Base-by-base conservation (phyloP, 2,113 vertebrate species). In the Pteropus alecto region DNA sequence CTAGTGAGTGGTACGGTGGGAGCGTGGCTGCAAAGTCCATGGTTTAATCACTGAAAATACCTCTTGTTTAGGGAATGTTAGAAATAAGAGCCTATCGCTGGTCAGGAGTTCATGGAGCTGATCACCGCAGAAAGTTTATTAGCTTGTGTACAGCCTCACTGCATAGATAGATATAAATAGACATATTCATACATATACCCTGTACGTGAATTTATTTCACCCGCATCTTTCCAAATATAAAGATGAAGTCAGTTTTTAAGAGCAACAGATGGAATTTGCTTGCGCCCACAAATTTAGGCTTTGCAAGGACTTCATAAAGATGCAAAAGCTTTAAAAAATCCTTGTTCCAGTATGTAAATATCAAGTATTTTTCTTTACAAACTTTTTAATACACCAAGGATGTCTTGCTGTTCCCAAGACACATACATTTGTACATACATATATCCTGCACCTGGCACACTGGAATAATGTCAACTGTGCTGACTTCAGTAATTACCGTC, bases 401-500 rank as follows among this genome's bases (percentile, higher is more conserved):
- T 22, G 12, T n/a, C 68, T 16, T 74, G 33, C 68, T 56, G 74
- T 68, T 97, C 97, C 97, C 97, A 87, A 96, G 95, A 87, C 48
- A 88, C 56, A 94, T 60, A 48, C 60, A 94, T 97, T 94, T 89
- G 91, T 94, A 82, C 74, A 89, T 14, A 93, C 26, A 78, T 71
- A 90, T n/a, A 95, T 58, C 78, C 92, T 63, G 28, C 91, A 96
- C 94, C 97, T 96, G 97, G 96, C 74, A 83, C 63, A n/a, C 56
- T 95, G 81, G n/a, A 96, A 98, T 96, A 96, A 97, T 95, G 94
- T 96, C 98, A 97, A 94, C 86, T 90, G 68, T 97, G 96, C 96
- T 98, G 95, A 94, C 92, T 82, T 96, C 98, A 96, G 94, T 96
- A 95, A 98, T 98, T 97, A 96, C 95, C 96, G 90, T 95, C 97